Conservation (phyloP, 2,113 vertebrate genomes). For the Macaca fascicularis region T2T-MFA8v1.1 NC_088391.1:94599501-94600000, state of each 20-base stretch:
- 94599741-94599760: not conserved
- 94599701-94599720: not conserved
- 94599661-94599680: not conserved
- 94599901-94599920: not conserved
- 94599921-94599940: slow-evolving; percentile 8
- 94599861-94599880: not conserved
- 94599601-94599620: not conserved
- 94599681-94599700: not conserved
- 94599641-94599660: not conserved
- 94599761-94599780: not conserved
- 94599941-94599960: not conserved
- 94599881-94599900: not conserved
- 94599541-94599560: not conserved
- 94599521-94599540: not conserved
- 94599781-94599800: not conserved
- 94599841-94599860: not conserved
- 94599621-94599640: not conserved
- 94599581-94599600: not conserved
- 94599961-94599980: slow-evolving; percentile 36
- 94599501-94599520: not conserved
- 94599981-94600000: slow-evolving; percentile 50
- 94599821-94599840: not conserved
- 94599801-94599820: not conserved
- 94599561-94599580: not conserved
- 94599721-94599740: not conserved